Evolutionary conservation across 2,888 invertebrate genomes (phyloP).

Genomic region (Phasia obesa): DNA sequence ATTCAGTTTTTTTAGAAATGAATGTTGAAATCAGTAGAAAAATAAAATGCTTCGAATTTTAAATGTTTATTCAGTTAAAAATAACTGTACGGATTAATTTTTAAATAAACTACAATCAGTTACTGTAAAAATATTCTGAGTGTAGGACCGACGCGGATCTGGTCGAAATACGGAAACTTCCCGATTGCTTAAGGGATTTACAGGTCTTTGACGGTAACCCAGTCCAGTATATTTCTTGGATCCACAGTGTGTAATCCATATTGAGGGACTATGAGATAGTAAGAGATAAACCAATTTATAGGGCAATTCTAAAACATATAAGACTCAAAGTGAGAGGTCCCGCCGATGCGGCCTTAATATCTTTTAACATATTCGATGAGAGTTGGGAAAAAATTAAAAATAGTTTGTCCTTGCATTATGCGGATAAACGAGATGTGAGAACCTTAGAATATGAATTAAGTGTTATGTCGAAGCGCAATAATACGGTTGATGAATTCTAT

Average conservation of each 20-base stretch:
- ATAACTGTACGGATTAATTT: too few relatives aligned
- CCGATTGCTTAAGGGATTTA: neutral
- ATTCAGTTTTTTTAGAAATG: too few relatives aligned
- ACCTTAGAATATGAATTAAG: neutral
- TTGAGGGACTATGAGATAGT: neutral
- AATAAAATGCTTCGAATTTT: too few relatives aligned
- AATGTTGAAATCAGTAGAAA: too few relatives aligned
- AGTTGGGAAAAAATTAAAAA: too few relatives aligned
- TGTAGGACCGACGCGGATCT: too few relatives aligned
- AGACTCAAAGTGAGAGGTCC: neutral
- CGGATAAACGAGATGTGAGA: neutral
- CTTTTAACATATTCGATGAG: neutral
- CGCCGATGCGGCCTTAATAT: neutral
- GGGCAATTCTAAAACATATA: neutral
- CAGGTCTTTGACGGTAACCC: neutral
- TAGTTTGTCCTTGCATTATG: too few relatives aligned
- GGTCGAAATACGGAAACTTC: too few relatives aligned
- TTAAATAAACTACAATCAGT: too few relatives aligned
- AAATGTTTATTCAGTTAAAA: too few relatives aligned
- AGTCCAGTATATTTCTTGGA: neutral
- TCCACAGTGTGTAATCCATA: conserved; percentile 9
- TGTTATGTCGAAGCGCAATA: neutral
- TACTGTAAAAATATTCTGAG: too few relatives aligned
- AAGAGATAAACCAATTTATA: neutral
- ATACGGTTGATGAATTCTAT: neutral